These are phyloP conservation scores for Cryptosula pallasiana DNA, from an alignment of 2,888 invertebrate genomes.

Conservation along the genomic window DNA sequence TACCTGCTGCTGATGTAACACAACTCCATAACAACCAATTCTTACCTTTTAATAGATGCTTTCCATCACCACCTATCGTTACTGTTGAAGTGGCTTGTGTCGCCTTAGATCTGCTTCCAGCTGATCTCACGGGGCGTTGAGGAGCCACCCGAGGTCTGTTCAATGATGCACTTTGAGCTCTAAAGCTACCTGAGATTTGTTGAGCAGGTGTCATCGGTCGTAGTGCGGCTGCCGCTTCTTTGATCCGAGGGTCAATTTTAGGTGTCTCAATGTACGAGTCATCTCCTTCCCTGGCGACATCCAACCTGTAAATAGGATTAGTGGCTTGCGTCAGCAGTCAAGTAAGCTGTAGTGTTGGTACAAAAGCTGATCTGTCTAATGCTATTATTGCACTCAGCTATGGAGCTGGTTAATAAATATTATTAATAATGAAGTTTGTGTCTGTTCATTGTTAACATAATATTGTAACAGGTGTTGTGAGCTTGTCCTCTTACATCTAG, in stretches of 20 bases:
- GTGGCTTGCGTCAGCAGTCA: not conserved
- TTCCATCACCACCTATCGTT: too few relatives aligned
- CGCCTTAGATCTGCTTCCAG: not conserved
- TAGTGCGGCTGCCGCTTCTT: not conserved
- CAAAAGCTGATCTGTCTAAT: not conserved
- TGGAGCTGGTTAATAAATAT: too few relatives aligned
- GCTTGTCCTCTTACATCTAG: too few relatives aligned
- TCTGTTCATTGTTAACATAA: too few relatives aligned
- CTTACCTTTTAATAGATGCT: too few relatives aligned
- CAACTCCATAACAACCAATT: too few relatives aligned
- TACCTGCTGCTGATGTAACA: too few relatives aligned
- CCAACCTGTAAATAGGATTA: not conserved
- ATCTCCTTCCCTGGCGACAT: not conserved
- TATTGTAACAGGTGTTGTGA: too few relatives aligned
- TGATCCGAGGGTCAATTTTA: not conserved
- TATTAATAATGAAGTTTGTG: too few relatives aligned
- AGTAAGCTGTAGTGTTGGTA: not conserved
- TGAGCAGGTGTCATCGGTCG: constrained; percentile 9
- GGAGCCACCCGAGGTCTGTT: not conserved
- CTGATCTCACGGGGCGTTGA: constrained; percentile 8
- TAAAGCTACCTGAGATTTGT: constrained; percentile 10
- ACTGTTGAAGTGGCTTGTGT: not conserved
- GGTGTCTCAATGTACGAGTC: not conserved
- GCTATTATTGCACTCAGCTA: too few relatives aligned
- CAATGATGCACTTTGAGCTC: constrained; percentile 19